Percentiles rank a stretch among this genome's conserved stretches.
These are phyloP conservation scores for Enteromius fasciolatus DNA, from an alignment of 2,797 vertebrate genomes.

Conservation along the genomic window DNA sequence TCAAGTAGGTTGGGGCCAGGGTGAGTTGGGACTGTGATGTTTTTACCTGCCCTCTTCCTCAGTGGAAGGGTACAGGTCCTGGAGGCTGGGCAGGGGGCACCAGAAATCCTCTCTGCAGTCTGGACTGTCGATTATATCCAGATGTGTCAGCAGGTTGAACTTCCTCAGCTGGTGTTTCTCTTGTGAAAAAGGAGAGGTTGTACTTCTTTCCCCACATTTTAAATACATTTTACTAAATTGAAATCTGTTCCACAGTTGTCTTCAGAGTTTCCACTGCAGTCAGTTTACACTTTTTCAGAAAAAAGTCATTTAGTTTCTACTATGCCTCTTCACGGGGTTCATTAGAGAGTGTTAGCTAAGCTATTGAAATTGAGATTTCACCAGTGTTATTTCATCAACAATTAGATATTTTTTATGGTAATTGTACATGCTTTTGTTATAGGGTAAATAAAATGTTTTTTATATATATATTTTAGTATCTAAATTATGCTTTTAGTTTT, in stretches of 20 bases:
- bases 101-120: neutral
- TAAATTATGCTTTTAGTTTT: neutral
- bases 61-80: neutral
- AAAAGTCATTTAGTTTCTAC: too few relatives aligned
- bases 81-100: neutral
- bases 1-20: neutral
- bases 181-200: neutral
- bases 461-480: neutral
- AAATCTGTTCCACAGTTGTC: neutral
- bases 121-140: neutral
- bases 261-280: neutral
- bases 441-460: neutral
- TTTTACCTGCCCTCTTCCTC: constrained; percentile 1
- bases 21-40: neutral
- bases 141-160: neutral
- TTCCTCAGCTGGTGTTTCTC: neutral
- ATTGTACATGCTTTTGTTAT: neutral
- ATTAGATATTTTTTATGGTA: neutral
- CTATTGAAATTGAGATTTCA: neutral
- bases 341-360: neutral
- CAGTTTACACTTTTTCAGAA: neutral
- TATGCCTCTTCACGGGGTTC: neutral
- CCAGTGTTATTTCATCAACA: neutral
- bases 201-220: neutral
- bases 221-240: neutral